Evolutionary conservation across 2,888 invertebrate genomes (phyloP).

Genomic region (Plagodis pulveraria): DNA sequence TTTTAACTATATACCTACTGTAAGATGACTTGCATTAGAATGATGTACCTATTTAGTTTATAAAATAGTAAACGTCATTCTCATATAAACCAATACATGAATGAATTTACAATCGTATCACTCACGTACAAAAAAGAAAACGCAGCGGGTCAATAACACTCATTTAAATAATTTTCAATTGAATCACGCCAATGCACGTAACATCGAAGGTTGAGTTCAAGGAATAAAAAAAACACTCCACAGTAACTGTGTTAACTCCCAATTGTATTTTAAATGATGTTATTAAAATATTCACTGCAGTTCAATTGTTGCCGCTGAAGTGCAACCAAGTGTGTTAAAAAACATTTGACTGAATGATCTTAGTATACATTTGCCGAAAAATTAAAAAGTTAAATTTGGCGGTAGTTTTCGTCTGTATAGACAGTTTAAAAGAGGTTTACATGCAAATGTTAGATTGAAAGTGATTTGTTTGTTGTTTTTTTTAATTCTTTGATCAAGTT

Average conservation of each 20-base stretch:
- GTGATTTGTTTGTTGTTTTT: neutral
- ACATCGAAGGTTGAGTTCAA: slow-evolving; percentile 51
- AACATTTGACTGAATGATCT: slow-evolving; percentile 2
- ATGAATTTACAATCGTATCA: slow-evolving; percentile 14
- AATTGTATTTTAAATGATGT: slow-evolving; percentile 72
- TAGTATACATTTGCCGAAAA: neutral
- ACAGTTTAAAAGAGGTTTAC: too few species aligned
- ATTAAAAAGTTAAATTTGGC: slow-evolving; percentile 13
- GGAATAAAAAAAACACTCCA: slow-evolving; percentile 56
- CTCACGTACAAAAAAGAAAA: slow-evolving; percentile 34
- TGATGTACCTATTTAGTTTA: too few species aligned
- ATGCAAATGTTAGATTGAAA: neutral
- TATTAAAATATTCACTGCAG: slow-evolving; percentile 60
- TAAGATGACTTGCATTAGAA: too few species aligned
- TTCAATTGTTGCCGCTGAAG: slow-evolving; percentile 44
- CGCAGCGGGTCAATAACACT: slow-evolving; percentile 14
- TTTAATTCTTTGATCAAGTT: neutral
- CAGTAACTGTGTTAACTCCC: slow-evolving; percentile 52
- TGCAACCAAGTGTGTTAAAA: slow-evolving; percentile 39
- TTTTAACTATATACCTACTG: too few species aligned
- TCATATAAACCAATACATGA: slow-evolving; percentile 2
- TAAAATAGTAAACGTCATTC: neutral
- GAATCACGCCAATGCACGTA: slow-evolving; percentile 32
- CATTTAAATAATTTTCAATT: slow-evolving; percentile 7
- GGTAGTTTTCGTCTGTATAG: slow-evolving; percentile 7